Evolutionary conservation across 2,888 invertebrate genomes (phyloP).

Genomic region (Didymodactylos carnosus): DNA sequence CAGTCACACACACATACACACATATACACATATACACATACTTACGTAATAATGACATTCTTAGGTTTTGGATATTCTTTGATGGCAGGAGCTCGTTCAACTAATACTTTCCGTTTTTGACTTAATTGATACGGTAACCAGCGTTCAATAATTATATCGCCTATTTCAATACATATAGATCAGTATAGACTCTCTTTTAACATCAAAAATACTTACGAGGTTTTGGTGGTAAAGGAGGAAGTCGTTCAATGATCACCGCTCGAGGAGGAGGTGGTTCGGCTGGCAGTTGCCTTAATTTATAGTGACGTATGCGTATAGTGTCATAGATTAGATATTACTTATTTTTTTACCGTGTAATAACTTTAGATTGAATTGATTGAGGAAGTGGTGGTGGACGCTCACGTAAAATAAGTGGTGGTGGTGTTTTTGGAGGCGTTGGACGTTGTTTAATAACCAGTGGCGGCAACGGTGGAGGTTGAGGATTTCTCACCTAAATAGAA

Average conservation of each 20-base stretch:
- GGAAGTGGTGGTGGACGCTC: neutral
- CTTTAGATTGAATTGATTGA: neutral
- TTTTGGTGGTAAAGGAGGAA: neutral
- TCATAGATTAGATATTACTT: too few relatives aligned
- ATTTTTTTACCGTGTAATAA: neutral
- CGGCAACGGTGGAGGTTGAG: neutral
- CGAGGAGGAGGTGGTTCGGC: neutral
- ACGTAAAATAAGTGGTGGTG: neutral
- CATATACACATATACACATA: too few relatives aligned
- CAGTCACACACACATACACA: too few relatives aligned
- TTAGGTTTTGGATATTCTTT: neutral
- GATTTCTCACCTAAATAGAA: neutral
- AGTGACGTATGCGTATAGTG: too few relatives aligned
- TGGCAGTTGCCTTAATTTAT: too few relatives aligned
- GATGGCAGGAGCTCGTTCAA: neutral
- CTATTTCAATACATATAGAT: neutral
- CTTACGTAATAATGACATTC: neutral
- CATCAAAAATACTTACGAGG: neutral
- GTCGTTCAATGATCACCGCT: neutral
- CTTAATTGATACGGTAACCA: neutral
- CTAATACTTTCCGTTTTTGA: neutral
- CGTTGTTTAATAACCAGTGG: neutral
- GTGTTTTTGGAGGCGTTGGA: neutral
- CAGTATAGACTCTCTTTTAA: neutral
- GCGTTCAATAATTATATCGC: neutral